Conservation (phyloP, 2,797 vertebrate species). For the Linurgus olivaceus region DNA sequence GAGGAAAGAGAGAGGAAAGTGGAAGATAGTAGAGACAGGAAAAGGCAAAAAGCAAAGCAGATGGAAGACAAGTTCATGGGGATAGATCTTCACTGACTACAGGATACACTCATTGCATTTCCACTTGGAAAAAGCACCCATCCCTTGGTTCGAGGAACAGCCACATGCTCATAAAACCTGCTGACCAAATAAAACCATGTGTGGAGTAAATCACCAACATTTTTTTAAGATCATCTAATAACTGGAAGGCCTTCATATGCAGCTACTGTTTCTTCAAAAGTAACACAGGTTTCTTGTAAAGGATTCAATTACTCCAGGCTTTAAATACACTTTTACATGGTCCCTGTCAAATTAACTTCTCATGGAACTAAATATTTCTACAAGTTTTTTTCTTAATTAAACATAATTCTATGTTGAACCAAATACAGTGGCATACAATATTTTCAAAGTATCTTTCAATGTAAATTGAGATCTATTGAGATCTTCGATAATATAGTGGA, state of each 20-base stretch:
- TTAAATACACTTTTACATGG: background rate
- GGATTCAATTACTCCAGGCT: background rate
- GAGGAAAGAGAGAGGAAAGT: background rate
- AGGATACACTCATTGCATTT: background rate
- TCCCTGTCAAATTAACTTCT: background rate
- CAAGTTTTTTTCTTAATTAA: background rate
- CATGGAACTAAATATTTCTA: background rate
- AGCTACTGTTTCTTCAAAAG: background rate
- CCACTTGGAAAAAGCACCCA: background rate
- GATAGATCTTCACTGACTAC: background rate
- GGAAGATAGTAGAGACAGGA: accelerated
- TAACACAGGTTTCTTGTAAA: background rate
- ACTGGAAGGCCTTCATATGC: background rate
- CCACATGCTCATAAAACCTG: background rate
- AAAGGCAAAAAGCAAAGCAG: background rate
- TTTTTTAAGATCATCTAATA: background rate
- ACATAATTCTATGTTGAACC: background rate
- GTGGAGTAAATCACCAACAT: background rate
- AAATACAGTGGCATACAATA: background rate
- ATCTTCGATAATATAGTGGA: background rate
- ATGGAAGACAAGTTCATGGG: background rate
- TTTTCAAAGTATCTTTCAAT: background rate
- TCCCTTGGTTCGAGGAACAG: background rate
- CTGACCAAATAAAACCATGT: background rate
- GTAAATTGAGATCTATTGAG: background rate